These are phyloP conservation scores for Gallinago stenura DNA, from an alignment of 2,797 vertebrate species.

Conservation along the genomic window DNA sequence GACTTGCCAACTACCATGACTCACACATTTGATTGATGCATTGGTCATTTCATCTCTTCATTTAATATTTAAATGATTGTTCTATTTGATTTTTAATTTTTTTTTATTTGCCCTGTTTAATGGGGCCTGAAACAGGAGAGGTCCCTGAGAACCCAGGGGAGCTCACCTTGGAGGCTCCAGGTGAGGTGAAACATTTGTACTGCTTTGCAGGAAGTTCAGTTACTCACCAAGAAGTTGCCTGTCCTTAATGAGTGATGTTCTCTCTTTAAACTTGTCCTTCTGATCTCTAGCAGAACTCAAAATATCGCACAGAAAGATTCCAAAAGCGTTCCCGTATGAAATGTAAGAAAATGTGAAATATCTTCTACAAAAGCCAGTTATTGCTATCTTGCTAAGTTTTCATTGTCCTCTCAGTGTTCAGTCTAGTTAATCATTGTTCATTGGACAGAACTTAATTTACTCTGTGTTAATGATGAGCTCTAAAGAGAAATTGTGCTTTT, in stretches of 20 bases:
- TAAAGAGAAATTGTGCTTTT: neutral
- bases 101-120: neutral
- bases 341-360: neutral
- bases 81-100: neutral
- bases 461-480: neutral
- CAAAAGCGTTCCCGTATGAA: neutral
- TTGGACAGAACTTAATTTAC: neutral
- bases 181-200: neutral
- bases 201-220: neutral
- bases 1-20: neutral
- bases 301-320: neutral
- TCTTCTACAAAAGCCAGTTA: neutral
- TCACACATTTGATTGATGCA: neutral
- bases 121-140: neutral
- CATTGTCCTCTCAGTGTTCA: neutral
- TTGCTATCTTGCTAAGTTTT: neutral
- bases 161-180: neutral
- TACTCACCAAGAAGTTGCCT: neutral
- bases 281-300: neutral
- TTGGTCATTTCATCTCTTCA: rapidly evolving
- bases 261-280: neutral
- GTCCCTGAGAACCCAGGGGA: neutral
- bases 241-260: neutral
- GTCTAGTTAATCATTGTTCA: neutral
- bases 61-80: neutral